phyloP scores from a whole-genome alignment of 2,113 vertebrate species.

The Himantopus leucocephalus region DNA sequence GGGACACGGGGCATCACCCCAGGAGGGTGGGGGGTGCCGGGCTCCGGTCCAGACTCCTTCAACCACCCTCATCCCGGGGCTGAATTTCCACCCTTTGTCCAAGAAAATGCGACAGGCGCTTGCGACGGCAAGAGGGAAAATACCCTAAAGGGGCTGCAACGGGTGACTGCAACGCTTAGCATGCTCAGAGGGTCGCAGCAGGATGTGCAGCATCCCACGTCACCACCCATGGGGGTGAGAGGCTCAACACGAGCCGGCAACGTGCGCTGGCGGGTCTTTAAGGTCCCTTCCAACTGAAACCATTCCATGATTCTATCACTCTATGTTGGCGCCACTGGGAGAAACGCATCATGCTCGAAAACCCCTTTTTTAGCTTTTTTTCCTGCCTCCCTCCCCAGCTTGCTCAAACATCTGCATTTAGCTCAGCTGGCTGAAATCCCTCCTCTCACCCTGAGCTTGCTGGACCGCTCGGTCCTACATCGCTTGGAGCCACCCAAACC shows the following conservation, averaged over 20 bases:
- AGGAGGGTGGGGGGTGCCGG: neutral
- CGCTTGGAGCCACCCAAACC: neutral
- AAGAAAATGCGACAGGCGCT: neutral
- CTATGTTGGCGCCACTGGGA: fast-evolving
- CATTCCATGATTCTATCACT: neutral
- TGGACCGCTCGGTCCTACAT: neutral
- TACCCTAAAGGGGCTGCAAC: neutral
- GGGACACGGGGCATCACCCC: neutral
- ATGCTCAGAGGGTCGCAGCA: fast-evolving
- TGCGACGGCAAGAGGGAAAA: neutral
- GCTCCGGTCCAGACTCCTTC: neutral
- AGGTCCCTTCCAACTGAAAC: neutral
- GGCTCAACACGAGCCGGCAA: neutral
- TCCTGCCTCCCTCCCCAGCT: neutral
- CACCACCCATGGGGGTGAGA: neutral
- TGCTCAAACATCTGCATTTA: fast-evolving
- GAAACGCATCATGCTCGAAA: fast-evolving
- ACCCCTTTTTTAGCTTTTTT: neutral
- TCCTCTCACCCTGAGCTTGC: neutral
- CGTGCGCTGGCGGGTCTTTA: neutral
- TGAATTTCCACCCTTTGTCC: neutral
- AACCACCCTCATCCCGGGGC: fast-evolving
- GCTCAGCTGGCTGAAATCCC: neutral
- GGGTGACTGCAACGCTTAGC: fast-evolving
- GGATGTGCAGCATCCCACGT: neutral